A percentile compares a stretch with the other conserved stretches of the same genome.
These are phyloP conservation scores for Diplodus puntazzo DNA, from an alignment of 2,797 vertebrate genomes.

Conservation along the genomic window DNA sequence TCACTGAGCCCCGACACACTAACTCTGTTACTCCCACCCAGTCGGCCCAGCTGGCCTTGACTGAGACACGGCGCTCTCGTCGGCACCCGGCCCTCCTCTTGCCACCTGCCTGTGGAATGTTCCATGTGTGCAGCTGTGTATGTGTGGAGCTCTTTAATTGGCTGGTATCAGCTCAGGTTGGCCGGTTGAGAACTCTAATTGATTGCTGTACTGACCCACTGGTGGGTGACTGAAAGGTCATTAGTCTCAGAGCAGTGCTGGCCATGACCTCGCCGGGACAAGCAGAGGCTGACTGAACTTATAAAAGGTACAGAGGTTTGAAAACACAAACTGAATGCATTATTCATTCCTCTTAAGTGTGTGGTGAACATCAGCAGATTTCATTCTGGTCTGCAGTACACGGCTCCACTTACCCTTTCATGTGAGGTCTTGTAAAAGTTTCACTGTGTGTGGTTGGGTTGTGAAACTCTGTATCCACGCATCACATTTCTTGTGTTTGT, in stretches of 20 bases:
- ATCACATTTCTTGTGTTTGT: not conserved
- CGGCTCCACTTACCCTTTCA: not conserved
- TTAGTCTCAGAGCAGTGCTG: conserved; percentile 51
- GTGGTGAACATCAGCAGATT: not conserved
- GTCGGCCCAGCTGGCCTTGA: conserved; percentile 43
- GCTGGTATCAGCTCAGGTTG: conserved; percentile 43
- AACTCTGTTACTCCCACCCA: not conserved
- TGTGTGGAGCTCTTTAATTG: conserved; percentile 61
- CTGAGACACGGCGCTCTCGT: conserved; percentile 6
- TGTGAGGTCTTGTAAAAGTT: conserved; percentile 12
- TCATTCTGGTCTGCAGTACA: not conserved
- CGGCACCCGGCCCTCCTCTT: conserved; percentile 27
- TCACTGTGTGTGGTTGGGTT: conserved; percentile 2
- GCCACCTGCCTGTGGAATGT: conserved; percentile 75
- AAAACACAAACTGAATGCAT: not conserved
- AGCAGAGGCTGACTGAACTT: conserved; percentile 13
- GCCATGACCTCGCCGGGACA: conserved; percentile 33
- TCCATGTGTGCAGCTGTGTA: conserved; percentile 69
- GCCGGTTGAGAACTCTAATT: conserved; percentile 62
- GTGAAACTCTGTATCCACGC: conserved; percentile 13
- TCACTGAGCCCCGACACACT: conserved; percentile 17
- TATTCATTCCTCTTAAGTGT: not conserved
- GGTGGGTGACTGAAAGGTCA: conserved; percentile 58
- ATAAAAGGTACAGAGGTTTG: conserved; percentile 9
- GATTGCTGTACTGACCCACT: conserved; percentile 51